Conservation (phyloP, 2,888 invertebrate species). For the Koerneria pararmatus region DNA sequence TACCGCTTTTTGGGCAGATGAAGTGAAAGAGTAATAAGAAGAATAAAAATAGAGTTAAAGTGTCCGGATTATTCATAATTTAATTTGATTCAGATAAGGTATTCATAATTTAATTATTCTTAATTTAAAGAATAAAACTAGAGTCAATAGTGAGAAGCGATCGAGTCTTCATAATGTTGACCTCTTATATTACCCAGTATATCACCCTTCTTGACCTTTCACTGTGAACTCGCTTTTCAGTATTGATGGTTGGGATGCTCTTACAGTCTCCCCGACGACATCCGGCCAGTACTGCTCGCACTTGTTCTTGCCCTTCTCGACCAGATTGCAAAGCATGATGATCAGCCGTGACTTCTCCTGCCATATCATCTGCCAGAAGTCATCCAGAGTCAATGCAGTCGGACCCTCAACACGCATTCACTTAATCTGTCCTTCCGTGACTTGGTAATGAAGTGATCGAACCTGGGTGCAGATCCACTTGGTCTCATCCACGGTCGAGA, state of each 20-base stretch:
- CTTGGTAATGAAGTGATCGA: neutral
- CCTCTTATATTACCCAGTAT: no score
- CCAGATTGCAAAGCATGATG: slow-evolving; percentile 45
- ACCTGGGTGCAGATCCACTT: slow-evolving; percentile 43
- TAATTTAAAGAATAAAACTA: no score
- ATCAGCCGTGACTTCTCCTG: slow-evolving; percentile 45
- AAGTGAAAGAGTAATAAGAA: no score
- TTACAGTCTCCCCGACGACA: slow-evolving; percentile 21
- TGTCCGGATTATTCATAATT: no score
- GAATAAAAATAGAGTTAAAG: no score
- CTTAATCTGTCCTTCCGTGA: slow-evolving; percentile 2
- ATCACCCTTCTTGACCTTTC: no score
- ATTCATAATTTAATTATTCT: no score
- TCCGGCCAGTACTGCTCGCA: slow-evolving; percentile 53
- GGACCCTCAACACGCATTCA: slow-evolving; percentile 31
- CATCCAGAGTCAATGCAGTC: slow-evolving; percentile 41
- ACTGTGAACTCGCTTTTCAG: neutral
- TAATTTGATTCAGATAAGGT: no score
- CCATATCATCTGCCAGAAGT: slow-evolving; percentile 47
- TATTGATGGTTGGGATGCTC: neutral
- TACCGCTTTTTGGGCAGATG: no score
- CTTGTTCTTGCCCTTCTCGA: slow-evolving; percentile 46
- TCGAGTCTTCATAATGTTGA: no score
- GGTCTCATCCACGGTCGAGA: slow-evolving; percentile 29
- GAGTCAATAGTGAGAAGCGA: no score